These are phyloP conservation scores for Orius laevigatus DNA, from an alignment of 1,140 invertebrate species.

Conservation along the genomic window DNA sequence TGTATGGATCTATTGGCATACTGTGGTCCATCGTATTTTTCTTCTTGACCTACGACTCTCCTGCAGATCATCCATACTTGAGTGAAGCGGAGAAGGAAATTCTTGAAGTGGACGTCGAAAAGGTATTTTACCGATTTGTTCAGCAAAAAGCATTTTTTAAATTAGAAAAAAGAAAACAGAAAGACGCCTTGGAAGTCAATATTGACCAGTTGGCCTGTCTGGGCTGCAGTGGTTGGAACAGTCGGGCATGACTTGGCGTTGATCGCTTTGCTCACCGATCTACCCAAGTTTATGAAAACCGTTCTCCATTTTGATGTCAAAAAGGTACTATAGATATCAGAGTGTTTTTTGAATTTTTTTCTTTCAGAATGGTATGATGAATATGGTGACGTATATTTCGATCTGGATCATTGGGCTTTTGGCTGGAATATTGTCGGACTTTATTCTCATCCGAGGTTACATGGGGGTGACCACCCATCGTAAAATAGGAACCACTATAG, in stretches of 20 bases:
- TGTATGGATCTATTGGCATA: slow-evolving; percentile 33
- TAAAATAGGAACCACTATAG: slow-evolving; percentile 24
- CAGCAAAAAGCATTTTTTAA: background rate
- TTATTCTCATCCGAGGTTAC: slow-evolving; percentile 20
- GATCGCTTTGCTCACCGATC: slow-evolving; percentile 60
- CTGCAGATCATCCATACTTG: slow-evolving; percentile 53
- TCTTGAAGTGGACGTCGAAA: slow-evolving; percentile 26
- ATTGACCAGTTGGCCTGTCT: slow-evolving; percentile 45
- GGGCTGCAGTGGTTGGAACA: slow-evolving; percentile 43
- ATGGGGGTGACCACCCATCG: slow-evolving; percentile 20
- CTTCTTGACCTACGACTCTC: slow-evolving; percentile 53
- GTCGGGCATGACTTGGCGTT: slow-evolving; percentile 88
- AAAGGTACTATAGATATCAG: slow-evolving; percentile 32
- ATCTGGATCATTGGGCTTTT: slow-evolving; percentile 54
- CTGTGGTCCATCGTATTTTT: slow-evolving; percentile 32
- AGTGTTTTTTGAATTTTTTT: too few species aligned
- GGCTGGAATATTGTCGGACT: slow-evolving; percentile 31
- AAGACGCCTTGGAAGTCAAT: slow-evolving; percentile 43
- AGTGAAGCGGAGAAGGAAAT: slow-evolving; percentile 43
- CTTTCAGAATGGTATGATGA: slow-evolving; percentile 45
- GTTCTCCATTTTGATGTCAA: slow-evolving; percentile 47
- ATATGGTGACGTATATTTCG: slow-evolving; percentile 47
- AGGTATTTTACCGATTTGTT: background rate
- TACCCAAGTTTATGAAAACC: slow-evolving; percentile 49
- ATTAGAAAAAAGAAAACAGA: slow-evolving; percentile 1